Conservation (phyloP, 2,797 vertebrate genomes). For the Pachyuromys duprasi region DNA sequence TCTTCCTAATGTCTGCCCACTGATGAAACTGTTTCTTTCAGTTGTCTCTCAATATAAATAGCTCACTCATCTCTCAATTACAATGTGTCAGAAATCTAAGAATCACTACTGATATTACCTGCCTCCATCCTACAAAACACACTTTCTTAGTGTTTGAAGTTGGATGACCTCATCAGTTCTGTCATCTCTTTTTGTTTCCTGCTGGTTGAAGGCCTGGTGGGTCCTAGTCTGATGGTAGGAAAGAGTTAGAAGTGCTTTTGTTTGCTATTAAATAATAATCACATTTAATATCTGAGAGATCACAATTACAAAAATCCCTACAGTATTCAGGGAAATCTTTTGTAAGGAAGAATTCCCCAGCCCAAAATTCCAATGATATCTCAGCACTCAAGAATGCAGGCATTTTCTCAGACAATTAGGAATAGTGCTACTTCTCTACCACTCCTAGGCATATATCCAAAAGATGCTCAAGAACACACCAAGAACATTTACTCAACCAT, state of each 20-base stretch:
- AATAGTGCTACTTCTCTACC: too few relatives aligned
- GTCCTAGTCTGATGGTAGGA: background rate
- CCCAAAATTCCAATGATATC: background rate
- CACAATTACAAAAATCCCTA: background rate
- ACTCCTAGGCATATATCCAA: too few relatives aligned
- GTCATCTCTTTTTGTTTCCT: background rate
- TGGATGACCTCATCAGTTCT: background rate
- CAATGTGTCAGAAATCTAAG: background rate
- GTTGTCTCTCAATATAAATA: background rate
- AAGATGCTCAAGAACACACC: too few relatives aligned
- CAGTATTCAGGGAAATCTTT: background rate
- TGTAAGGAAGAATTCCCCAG: background rate
- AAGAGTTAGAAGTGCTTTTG: background rate
- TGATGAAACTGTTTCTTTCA: constrained; percentile 27
- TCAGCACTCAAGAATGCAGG: background rate
- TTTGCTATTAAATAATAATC: background rate
- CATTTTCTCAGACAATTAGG: too few relatives aligned
- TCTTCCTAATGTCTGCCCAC: background rate
- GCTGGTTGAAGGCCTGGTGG: background rate
- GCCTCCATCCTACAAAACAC: background rate
- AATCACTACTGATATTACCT: background rate
- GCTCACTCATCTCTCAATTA: background rate
- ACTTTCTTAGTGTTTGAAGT: background rate
- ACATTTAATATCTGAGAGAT: background rate
- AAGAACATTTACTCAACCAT: too few relatives aligned